Conservation (phyloP, 2,888 invertebrate genomes). For the Melipona bicolor region DNA sequence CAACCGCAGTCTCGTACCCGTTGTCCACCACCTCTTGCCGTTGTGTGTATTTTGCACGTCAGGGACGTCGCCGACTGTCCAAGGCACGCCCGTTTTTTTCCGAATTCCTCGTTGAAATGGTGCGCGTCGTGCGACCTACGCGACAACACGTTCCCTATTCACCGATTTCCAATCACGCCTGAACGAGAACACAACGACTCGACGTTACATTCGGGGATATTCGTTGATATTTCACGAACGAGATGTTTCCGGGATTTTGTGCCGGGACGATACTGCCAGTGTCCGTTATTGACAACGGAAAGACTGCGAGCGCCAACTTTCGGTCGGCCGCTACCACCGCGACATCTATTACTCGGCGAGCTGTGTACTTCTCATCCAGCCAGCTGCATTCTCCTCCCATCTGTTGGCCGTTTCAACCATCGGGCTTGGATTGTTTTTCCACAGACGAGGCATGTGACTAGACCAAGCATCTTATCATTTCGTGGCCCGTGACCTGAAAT, state of each 20-base stretch:
- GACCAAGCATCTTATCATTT: too few species aligned
- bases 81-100: conserved; percentile 71
- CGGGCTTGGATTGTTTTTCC: too few species aligned
- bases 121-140: conserved; percentile 15
- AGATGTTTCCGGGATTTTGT: conserved; percentile 73
- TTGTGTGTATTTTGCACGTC: conserved; percentile 36
- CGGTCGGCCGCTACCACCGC: conserved; percentile 61
- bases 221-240: conserved; percentile 55
- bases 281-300: conserved; percentile 82
- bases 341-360: conserved; percentile 63
- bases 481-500: too few species aligned
- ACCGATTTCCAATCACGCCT: conserved; percentile 13
- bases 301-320: conserved; percentile 76
- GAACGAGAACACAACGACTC: conserved; percentile 25
- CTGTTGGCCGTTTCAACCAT: not conserved
- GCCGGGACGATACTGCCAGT: conserved; percentile 76
- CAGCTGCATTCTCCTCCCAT: conserved; percentile 14
- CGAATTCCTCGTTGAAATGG: conserved; percentile 34
- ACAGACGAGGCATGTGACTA: too few species aligned
- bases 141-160: conserved; percentile 17
- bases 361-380: not conserved
- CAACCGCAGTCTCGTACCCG: conserved; percentile 34
- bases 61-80: conserved; percentile 52
- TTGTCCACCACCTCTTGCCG: conserved; percentile 24
- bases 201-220: conserved; percentile 35